Conservation (phyloP, 2,888 invertebrate genomes). For the Belgica antarctica region DNA sequence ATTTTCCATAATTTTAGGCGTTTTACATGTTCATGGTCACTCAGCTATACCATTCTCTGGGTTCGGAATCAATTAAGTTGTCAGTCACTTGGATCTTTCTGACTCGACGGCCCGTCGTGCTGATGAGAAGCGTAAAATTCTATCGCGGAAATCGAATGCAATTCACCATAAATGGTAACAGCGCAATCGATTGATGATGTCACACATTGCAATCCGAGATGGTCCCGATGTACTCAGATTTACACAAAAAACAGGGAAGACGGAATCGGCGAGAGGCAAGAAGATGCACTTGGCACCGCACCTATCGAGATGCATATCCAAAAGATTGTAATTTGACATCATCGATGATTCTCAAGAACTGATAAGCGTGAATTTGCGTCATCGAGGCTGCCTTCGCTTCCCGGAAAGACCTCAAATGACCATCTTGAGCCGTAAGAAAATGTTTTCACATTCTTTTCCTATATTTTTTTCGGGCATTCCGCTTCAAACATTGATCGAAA, state of each 20-base stretch:
- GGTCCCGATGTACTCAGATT: background rate
- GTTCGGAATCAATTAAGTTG: constrained; percentile 19
- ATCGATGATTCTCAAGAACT: too few species aligned
- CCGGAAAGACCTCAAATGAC: too few species aligned
- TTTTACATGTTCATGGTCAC: constrained; percentile 26
- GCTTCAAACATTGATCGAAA: constrained; percentile 36
- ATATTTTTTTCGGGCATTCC: constrained; percentile 22
- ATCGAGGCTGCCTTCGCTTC: too few species aligned
- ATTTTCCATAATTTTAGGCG: constrained; percentile 17
- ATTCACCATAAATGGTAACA: constrained; percentile 40
- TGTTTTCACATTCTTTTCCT: constrained; percentile 24
- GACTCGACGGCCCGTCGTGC: background rate
- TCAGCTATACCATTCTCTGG: background rate
- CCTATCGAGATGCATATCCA: too few species aligned
- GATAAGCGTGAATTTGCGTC: too few species aligned
- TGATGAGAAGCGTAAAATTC: background rate
- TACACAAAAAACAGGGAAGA: background rate
- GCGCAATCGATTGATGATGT: constrained; percentile 23
- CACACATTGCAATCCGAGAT: background rate
- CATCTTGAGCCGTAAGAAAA: constrained; percentile 7
- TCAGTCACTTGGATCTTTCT: constrained; percentile 1
- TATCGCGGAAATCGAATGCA: constrained; percentile 18
- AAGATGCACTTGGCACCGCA: constrained; percentile 14
- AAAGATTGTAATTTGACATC: background rate
- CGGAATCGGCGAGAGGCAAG: background rate